Evolutionary conservation across 2,797 vertebrate genomes (phyloP).

Genomic region (Cynodonichthys magdalenae): DNA sequence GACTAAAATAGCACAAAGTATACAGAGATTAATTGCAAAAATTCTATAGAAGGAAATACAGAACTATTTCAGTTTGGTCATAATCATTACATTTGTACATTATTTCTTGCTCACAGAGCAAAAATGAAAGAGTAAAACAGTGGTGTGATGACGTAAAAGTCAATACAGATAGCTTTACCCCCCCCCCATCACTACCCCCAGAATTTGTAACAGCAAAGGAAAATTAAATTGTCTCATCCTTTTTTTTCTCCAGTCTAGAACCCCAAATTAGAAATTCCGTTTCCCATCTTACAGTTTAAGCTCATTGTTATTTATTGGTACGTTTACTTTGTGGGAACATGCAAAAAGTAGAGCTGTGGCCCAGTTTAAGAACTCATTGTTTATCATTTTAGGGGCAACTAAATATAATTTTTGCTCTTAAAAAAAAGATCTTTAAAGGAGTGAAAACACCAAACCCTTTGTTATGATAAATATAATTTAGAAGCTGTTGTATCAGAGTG

Average conservation of each 20-base stretch:
- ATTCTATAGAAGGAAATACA: not conserved
- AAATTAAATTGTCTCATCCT: slow-evolving; percentile 62
- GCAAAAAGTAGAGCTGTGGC: slow-evolving; percentile 63
- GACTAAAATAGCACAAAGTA: no score
- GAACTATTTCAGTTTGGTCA: slow-evolving; percentile 20
- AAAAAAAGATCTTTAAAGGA: not conserved
- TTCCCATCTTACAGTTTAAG: slow-evolving; percentile 54
- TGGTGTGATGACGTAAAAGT: slow-evolving; percentile 44
- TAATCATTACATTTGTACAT: slow-evolving; percentile 20
- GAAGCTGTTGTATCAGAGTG: slow-evolving; percentile 24
- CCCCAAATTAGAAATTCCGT: slow-evolving; percentile 67
- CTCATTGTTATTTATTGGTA: slow-evolving; percentile 76
- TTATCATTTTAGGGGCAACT: slow-evolving; percentile 29
- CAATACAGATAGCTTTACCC: slow-evolving; percentile 20
- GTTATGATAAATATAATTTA: slow-evolving; percentile 15
- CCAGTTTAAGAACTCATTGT: slow-evolving; percentile 56
- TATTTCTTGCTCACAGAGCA: slow-evolving; percentile 18
- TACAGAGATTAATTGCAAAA: not conserved
- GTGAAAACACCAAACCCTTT: slow-evolving; percentile 3
- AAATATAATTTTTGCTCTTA: slow-evolving; percentile 18
- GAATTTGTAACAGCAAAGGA: slow-evolving; percentile 34
- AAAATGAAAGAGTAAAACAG: slow-evolving; percentile 5
- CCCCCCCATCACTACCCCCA: no score
- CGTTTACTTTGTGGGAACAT: slow-evolving; percentile 61
- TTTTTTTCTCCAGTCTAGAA: slow-evolving; percentile 58